phyloP scores from a whole-genome alignment of 2,797 vertebrate genomes.

The Heliangelus exortis region DNA sequence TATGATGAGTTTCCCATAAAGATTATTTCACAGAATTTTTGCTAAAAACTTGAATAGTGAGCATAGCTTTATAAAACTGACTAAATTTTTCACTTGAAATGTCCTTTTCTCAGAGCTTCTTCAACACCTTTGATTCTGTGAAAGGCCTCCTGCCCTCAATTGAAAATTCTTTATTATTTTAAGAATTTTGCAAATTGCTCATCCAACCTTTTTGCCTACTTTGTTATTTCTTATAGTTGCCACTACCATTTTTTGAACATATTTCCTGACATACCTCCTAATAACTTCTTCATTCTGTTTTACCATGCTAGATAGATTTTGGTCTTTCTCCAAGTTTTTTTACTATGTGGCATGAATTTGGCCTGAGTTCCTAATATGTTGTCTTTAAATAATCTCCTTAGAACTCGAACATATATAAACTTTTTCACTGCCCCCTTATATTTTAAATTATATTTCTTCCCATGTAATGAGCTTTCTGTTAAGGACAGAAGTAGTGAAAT shows the following conservation, averaged over 20 bases:
- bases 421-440: neutral
- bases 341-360: neutral
- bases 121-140: neutral
- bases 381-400: neutral
- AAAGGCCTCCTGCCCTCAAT: neutral
- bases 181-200: neutral
- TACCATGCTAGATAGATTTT: neutral
- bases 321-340: neutral
- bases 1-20: neutral
- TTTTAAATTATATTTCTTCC: neutral
- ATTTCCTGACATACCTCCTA: neutral
- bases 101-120: neutral
- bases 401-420: neutral
- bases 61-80: neutral
- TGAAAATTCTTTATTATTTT: neutral
- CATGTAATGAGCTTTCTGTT: neutral
- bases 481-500: neutral
- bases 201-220: neutral
- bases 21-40: neutral
- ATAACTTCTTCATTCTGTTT: neutral
- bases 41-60: neutral
- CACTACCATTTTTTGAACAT: neutral
- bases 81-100: accelerated
- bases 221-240: neutral
- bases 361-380: neutral